Evolutionary conservation across 23 tunicate species (phyloP), one percentile per base, ranked within the genome.

Genomic region (Styela plicata): DNA sequence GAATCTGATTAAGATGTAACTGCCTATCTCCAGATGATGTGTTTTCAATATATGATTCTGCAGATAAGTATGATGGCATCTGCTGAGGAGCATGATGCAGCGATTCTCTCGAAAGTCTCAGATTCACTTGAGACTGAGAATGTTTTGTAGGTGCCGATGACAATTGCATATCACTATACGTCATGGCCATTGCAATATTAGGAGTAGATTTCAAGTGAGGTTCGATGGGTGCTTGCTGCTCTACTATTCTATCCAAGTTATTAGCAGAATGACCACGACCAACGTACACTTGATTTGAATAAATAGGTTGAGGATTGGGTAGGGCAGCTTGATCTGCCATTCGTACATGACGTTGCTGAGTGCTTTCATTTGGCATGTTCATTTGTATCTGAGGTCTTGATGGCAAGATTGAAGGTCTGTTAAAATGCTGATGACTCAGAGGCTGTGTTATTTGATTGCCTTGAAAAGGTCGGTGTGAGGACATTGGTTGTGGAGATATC

Each of bases 61-160:
- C 31, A 24, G 52, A 57, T 69, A 53, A 13, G 22, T 83, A 77
- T 7, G 86, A 28, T 0, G 63, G 27, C 1, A 31, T 79, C 27
- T 74, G 69, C 2, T 76, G 79, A 30, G 63, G 86, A 2, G 73
- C 24, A 57, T 70, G 85, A 5, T 81, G 90, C 52, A 86, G 67
- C 36, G 90, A 86, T 27, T 86, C 90, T 2, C 70, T 81, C 3
- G 90, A 86, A 36, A 36, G 66, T 74, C 77, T 52, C 67, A 86
- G 10, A 5, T 86, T 81, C 61, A 73, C 52, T 63, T 73, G 73
- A 2, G 85, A 63, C 53, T 74, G 74, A 1, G 81, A 76, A 21
- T 27, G 27, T 19, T 53, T 24, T 22, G 31, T 1, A 67, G 31
- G 31, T 19, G 30, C n/a, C 22, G 22, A 21, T 10, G 63, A 28